These are phyloP conservation scores for Leptatherina wallacei DNA, from an alignment of 2,797 vertebrate species.

Conservation along the genomic window DNA sequence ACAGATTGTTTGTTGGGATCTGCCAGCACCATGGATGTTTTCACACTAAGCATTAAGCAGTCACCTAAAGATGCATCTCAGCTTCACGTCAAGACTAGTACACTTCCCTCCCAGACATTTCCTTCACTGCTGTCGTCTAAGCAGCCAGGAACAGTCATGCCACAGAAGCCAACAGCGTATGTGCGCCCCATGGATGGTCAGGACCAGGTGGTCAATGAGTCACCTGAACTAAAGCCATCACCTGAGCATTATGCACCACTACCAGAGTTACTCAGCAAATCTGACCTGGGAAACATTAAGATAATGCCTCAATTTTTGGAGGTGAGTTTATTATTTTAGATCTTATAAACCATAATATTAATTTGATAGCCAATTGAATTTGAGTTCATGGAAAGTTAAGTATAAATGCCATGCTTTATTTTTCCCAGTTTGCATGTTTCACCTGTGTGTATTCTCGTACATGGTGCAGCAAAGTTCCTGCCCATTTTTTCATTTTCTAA, in stretches of 20 bases:
- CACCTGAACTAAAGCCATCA: constrained; percentile 89
- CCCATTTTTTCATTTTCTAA: too few relatives aligned
- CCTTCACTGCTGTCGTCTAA: constrained; percentile 88
- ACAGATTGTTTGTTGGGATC: constrained; percentile 63
- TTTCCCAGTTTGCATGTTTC: too few relatives aligned
- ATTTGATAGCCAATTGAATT: neutral
- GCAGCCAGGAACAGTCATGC: constrained; percentile 81
- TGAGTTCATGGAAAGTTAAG: neutral
- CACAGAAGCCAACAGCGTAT: constrained; percentile 94
- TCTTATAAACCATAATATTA: neutral
- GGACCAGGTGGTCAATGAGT: constrained; percentile 88
- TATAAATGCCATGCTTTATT: neutral
- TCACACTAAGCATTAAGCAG: constrained; percentile 56
- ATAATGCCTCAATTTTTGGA: constrained; percentile 83
- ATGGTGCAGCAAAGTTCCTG: neutral
- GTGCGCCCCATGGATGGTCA: constrained; percentile 97
- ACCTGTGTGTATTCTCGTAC: neutral
- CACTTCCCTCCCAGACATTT: constrained; percentile 86
- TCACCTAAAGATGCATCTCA: constrained; percentile 56
- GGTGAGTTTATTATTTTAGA: constrained; percentile 78
- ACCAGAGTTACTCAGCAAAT: constrained; percentile 81
- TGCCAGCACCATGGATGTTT: constrained; percentile 41
- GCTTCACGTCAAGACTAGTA: constrained; percentile 66
- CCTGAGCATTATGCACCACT: constrained; percentile 83
- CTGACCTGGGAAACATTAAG: constrained; percentile 83